phyloP scores from a whole-genome alignment of 1,140 invertebrate species.

The Drosophila persimilis region DNA sequence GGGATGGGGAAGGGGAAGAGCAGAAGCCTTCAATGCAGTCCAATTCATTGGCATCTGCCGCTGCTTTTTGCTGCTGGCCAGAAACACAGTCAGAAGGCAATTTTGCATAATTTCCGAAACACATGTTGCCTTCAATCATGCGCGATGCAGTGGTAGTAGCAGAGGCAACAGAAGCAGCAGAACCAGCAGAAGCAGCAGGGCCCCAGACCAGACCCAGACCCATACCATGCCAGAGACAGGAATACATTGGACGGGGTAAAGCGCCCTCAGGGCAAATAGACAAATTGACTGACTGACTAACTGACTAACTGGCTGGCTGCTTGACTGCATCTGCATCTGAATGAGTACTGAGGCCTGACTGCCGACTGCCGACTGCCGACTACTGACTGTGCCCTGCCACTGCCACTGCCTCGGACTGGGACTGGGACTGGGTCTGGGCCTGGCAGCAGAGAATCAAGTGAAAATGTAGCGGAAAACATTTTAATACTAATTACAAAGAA shows the following conservation, averaged over 20 bases:
- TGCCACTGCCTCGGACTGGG: slow-evolving; percentile 4
- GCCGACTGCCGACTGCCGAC: slow-evolving; percentile 1
- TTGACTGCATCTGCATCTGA: slow-evolving; percentile 38
- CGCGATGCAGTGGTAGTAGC: slow-evolving; percentile 47
- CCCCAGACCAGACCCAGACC: not conserved
- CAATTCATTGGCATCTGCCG: slow-evolving; percentile 56
- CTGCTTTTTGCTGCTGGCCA: slow-evolving; percentile 44
- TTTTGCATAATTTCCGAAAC: slow-evolving; percentile 82
- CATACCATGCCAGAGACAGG: not conserved
- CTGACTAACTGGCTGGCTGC: slow-evolving; percentile 50
- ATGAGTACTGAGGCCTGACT: slow-evolving; percentile 6
- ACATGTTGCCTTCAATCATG: slow-evolving; percentile 82
- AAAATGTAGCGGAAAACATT: slow-evolving; percentile 81
- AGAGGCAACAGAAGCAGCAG: slow-evolving; percentile 32
- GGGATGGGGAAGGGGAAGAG: not conserved
- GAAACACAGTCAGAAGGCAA: slow-evolving; percentile 61
- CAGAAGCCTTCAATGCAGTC: slow-evolving; percentile 23
- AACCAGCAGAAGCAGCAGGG: slow-evolving; percentile 21
- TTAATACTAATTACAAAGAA: slow-evolving; percentile 82
- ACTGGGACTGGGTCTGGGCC: slow-evolving; percentile 14
- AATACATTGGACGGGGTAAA: slow-evolving; percentile 20
- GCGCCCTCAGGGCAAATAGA: slow-evolving; percentile 70
- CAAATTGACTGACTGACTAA: slow-evolving; percentile 79
- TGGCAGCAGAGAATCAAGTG: slow-evolving; percentile 70
- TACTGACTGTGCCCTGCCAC: not conserved